phyloP scores from a whole-genome alignment of 2,888 invertebrate species.

The Ornithoptera alexandrae region DNA sequence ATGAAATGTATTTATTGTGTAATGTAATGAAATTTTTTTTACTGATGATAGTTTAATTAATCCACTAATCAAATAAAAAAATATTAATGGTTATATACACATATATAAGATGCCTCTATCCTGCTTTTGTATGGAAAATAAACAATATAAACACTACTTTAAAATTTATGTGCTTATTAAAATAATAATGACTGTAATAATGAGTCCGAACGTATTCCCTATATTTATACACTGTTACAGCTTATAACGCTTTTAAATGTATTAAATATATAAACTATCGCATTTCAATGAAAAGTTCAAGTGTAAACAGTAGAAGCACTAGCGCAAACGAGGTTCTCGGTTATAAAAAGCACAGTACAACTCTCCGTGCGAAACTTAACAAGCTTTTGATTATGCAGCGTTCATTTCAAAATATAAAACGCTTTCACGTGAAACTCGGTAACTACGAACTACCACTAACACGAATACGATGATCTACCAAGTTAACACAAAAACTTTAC shows the following conservation, averaged over 20 bases:
- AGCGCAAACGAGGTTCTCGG: conserved; percentile 11
- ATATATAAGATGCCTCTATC: too few relatives aligned
- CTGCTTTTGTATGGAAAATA: too few relatives aligned
- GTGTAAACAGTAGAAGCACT: neutral
- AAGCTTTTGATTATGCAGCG: conserved; percentile 12
- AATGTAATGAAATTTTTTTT: neutral
- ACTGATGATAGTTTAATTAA: neutral
- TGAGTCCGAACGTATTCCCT: too few relatives aligned
- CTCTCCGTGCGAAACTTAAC: conserved; percentile 14
- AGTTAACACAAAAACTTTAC: too few relatives aligned
- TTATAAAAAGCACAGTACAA: conserved; percentile 8
- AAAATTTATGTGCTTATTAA: too few relatives aligned
- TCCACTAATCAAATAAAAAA: neutral
- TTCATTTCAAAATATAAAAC: neutral
- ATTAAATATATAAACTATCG: neutral
- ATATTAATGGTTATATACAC: too few relatives aligned
- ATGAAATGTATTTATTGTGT: neutral
- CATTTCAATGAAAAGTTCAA: conserved; percentile 2
- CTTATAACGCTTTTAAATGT: neutral
- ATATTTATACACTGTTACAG: too few relatives aligned
- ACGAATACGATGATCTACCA: too few relatives aligned
- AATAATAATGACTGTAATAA: too few relatives aligned
- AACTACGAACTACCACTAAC: too few relatives aligned
- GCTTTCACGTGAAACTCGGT: too few relatives aligned
- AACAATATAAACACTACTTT: too few relatives aligned